Evolutionary conservation across 2,797 vertebrate genomes (phyloP).

Genomic region (Eospalax fontanierii): DNA sequence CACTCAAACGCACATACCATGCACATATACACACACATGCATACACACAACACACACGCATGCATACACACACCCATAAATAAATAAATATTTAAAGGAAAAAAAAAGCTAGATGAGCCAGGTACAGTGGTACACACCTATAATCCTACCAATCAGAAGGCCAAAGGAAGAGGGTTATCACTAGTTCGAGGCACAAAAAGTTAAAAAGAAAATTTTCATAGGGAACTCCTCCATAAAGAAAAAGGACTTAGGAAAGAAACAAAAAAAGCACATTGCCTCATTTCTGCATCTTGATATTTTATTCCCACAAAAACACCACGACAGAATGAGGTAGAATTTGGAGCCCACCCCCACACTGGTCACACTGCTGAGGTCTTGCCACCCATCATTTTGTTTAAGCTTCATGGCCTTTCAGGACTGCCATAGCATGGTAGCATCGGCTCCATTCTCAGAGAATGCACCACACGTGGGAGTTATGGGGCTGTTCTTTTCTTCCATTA

Average conservation of each 20-base stretch:
- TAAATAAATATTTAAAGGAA: too few relatives aligned
- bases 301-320: background rate
- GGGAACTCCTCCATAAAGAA: conserved; percentile 17
- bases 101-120: too few relatives aligned
- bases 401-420: background rate
- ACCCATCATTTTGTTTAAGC: background rate
- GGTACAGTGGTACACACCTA: too few relatives aligned
- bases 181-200: background rate
- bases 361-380: background rate
- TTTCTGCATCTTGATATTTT: background rate
- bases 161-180: too few relatives aligned
- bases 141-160: too few relatives aligned
- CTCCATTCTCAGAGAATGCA: background rate
- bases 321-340: background rate
- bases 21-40: too few relatives aligned
- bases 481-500: background rate
- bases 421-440: background rate
- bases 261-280: too few relatives aligned
- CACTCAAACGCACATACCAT: too few relatives aligned
- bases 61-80: too few relatives aligned
- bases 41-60: too few relatives aligned
- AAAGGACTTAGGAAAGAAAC: background rate
- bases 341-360: background rate
- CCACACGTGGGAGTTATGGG: background rate
- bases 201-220: background rate